Evolutionary conservation across 2,797 vertebrate species (phyloP).

Genomic region (Rhincodon typus): DNA sequence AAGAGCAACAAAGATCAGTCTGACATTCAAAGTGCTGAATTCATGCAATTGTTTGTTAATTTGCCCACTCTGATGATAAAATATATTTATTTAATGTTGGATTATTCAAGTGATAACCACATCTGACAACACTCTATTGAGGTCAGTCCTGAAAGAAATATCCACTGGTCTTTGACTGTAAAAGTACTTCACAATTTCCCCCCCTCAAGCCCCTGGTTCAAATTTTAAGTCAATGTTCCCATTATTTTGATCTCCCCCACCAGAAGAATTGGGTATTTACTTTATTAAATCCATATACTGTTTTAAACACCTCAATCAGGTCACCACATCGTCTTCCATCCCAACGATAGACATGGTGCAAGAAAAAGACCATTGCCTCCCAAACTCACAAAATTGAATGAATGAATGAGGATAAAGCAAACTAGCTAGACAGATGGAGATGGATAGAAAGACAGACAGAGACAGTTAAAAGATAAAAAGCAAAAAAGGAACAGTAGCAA

Average conservation of each 20-base stretch:
- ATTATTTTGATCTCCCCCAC: background rate
- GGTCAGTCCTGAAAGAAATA: background rate
- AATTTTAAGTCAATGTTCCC: background rate
- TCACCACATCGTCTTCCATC: background rate
- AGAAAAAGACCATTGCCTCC: background rate
- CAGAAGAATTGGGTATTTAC: background rate
- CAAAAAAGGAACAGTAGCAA: background rate
- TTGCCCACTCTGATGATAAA: no score
- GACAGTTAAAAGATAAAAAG: background rate
- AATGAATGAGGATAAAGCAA: background rate
- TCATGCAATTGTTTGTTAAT: background rate
- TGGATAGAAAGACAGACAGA: background rate
- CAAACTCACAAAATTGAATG: background rate
- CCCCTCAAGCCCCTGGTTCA: background rate
- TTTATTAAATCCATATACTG: no score
- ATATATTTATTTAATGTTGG: background rate
- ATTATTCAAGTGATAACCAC: background rate
- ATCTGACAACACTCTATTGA: background rate
- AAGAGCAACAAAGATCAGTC: background rate
- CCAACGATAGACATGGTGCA: background rate
- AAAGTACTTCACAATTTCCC: background rate
- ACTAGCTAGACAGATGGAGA: no score
- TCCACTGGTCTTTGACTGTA: background rate
- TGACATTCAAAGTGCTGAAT: background rate
- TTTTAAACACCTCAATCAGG: background rate